These are phyloP conservation scores for Chrysomela aeneicollis DNA, from an alignment of 2,888 invertebrate genomes.

Conservation along the genomic window DNA sequence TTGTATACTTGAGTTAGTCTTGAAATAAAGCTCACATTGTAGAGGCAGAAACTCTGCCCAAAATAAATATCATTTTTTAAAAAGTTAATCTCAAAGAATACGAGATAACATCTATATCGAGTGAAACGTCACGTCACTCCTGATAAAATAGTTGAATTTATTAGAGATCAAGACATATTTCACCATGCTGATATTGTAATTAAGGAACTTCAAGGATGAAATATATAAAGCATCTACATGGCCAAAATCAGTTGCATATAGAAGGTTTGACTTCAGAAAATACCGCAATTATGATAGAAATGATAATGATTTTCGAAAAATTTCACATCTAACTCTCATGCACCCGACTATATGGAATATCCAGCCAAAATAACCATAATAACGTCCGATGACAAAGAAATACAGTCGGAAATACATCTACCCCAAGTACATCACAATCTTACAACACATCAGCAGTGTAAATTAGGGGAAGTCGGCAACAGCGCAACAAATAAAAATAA, in stretches of 20 bases:
- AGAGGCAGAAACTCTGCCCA: no score
- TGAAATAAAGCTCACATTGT: no score
- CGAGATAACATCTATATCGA: no score
- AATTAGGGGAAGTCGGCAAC: not conserved
- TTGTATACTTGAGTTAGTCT: no score
- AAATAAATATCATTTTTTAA: no score
- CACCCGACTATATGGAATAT: not conserved
- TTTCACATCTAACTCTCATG: no score
- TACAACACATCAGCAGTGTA: not conserved
- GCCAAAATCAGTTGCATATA: constrained; percentile 10
- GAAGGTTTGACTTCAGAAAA: constrained; percentile 5
- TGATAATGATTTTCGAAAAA: not conserved
- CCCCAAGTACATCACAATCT: constrained; percentile 4
- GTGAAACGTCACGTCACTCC: constrained; percentile 1
- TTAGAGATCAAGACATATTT: no score
- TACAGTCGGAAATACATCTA: no score
- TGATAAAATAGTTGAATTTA: no score
- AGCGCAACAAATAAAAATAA: constrained; percentile 9
- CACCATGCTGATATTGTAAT: constrained; percentile 1
- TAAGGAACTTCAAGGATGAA: constrained; percentile 6
- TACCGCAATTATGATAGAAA: not conserved
- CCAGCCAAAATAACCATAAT: not conserved
- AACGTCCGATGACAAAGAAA: no score
- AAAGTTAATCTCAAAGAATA: no score
- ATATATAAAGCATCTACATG: constrained; percentile 5